Conservation (phyloP, 2,888 invertebrate species). For the Thera britannica region DNA sequence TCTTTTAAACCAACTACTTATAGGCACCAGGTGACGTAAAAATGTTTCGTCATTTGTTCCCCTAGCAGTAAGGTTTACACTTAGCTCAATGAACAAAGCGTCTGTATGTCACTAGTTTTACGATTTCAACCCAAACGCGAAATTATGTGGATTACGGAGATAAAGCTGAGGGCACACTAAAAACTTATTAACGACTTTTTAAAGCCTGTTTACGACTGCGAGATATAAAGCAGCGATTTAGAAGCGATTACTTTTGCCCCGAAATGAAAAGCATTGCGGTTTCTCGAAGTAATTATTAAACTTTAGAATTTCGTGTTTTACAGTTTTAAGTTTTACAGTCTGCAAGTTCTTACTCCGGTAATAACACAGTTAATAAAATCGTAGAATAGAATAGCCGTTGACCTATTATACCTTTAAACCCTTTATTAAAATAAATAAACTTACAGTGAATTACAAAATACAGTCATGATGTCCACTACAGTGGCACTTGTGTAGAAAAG, state of each 20-base stretch:
- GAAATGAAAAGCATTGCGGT: slow-evolving; percentile 20
- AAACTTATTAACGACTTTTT: slow-evolving; percentile 58
- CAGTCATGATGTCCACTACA: no score
- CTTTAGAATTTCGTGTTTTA: slow-evolving; percentile 10
- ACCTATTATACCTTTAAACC: no score
- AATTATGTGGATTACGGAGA: slow-evolving; percentile 55
- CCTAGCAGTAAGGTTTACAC: background rate
- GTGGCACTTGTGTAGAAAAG: no score
- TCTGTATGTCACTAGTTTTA: slow-evolving; percentile 43
- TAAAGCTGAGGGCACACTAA: slow-evolving; percentile 54
- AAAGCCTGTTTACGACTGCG: slow-evolving; percentile 54
- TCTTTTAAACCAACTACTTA: no score
- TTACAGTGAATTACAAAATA: no score
- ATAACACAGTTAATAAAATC: background rate
- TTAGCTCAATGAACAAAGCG: slow-evolving; percentile 11
- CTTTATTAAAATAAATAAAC: no score
- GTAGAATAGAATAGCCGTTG: no score
- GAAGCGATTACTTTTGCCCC: slow-evolving; percentile 41
- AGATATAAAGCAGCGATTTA: slow-evolving; percentile 47
- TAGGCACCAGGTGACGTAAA: no score
- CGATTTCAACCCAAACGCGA: slow-evolving; percentile 50
- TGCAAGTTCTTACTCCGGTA: background rate
- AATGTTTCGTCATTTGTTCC: no score
- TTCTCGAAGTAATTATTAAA: slow-evolving; percentile 11
- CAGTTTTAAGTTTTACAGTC: background rate